Evolutionary conservation across 2,797 vertebrate genomes (phyloP), one percentile per base, ranked within the genome.

Genomic region (Coilia nasus): DNA sequence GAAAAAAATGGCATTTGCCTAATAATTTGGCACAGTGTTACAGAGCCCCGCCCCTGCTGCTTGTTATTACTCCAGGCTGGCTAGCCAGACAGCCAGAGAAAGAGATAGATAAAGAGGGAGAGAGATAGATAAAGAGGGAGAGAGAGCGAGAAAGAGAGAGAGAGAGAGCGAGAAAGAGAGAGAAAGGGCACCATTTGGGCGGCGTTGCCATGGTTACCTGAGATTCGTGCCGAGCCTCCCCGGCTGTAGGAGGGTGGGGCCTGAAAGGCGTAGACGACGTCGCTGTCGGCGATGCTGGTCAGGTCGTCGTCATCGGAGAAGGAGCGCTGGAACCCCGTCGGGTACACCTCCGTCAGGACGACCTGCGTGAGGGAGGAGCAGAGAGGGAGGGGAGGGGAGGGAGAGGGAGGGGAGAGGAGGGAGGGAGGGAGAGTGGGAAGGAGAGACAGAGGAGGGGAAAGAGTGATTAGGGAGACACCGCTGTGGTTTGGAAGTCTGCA

Each of bases 261-360:
- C 86, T 98, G 96, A 89, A 99, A 98, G 89, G 97, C 97, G 0
- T 98, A 98, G 85, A 98, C 90, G 0, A 95, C 95, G 3, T 96
- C 97, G 3, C 93, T 95, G 9, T 97, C 96, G 0, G 96, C 94
- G 0, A 97, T 94, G 5, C 89, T 71, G 0, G 95, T 96, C 93
- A 99, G 92, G 85, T 97, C 97, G 0, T 98, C 97, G 0, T 96
- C 92, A 35, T 99, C 97, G 0, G 92, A 94, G 89, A 98, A 97
- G 25, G 97, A 98, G 41, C 96, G 96, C 90, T 97, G 96, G 93
- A 97, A 96, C 12, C 97, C 97, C 0, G 89, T 95, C 7, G 96
- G 91, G 90, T 95, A 95, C 88, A 99, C 50, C 91, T 99, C 97
- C 0, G 94, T 93, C 83, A 98, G 94, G 91, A 99, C 96, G 87